Evolutionary conservation across 2,888 invertebrate genomes (phyloP).

Genomic region (Apodemia duryi): DNA sequence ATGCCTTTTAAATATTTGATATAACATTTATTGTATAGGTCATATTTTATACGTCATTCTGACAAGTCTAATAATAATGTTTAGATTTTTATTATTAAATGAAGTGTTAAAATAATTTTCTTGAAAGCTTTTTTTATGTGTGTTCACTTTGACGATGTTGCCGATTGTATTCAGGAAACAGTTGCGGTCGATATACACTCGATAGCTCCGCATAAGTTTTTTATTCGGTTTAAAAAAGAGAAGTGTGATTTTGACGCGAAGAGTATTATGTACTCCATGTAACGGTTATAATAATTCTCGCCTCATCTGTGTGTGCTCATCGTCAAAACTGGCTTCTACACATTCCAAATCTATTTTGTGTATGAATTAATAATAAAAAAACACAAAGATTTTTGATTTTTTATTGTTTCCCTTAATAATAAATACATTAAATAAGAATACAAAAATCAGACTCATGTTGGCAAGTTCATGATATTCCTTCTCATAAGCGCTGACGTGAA

Average conservation of each 20-base stretch:
- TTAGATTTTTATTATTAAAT: neutral
- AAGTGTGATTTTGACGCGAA: neutral
- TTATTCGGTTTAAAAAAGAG: neutral
- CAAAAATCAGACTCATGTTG: constrained; percentile 60
- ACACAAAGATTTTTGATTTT: constrained; percentile 49
- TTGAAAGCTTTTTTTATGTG: neutral
- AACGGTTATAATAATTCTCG: neutral
- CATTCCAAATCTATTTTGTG: constrained; percentile 49
- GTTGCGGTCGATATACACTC: neutral
- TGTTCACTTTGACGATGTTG: neutral
- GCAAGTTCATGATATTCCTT: constrained; percentile 45
- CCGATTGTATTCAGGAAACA: neutral
- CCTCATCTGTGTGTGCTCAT: constrained; percentile 1
- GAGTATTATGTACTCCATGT: neutral
- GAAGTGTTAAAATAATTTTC: neutral
- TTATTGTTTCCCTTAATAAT: constrained; percentile 51
- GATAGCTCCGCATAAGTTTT: no score
- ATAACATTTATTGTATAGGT: neutral
- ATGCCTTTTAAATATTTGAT: neutral
- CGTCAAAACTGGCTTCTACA: constrained; percentile 26
- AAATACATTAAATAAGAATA: constrained; percentile 37
- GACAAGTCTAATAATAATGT: neutral
- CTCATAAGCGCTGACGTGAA: constrained; percentile 1
- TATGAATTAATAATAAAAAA: constrained; percentile 45
- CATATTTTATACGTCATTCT: neutral